A percentile compares a stretch with the other conserved stretches of the same genome.
Evolutionary conservation across 2,888 invertebrate genomes (phyloP).

Genomic region (Tortrix viridana): DNA sequence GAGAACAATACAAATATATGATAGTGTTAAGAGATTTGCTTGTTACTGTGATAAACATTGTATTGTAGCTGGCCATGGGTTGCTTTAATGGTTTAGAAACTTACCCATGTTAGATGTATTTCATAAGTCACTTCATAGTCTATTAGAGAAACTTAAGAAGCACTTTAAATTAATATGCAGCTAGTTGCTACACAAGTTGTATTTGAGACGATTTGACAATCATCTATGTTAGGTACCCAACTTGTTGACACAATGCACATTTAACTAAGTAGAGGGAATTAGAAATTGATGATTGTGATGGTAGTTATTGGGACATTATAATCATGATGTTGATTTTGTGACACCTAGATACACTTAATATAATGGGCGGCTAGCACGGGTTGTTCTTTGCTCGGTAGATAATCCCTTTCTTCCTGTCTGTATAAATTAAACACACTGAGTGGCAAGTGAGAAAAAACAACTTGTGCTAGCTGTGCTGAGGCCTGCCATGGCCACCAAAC

Average conservation of each 20-base stretch:
- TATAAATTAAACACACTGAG: no score
- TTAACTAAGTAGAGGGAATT: not conserved
- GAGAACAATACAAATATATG: slow-evolving; percentile 31
- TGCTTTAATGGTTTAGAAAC: slow-evolving; percentile 30
- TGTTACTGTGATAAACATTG: slow-evolving; percentile 51
- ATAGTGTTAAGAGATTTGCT: slow-evolving; percentile 42
- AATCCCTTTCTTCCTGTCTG: no score
- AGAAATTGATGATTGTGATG: slow-evolving; percentile 25
- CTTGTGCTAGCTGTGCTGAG: no score
- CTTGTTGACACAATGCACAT: not conserved
- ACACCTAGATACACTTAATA: no score
- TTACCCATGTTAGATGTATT: slow-evolving; percentile 20
- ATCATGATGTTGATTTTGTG: slow-evolving; percentile 27
- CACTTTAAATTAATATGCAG: not conserved
- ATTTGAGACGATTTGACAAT: not conserved
- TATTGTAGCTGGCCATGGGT: slow-evolving; percentile 42
- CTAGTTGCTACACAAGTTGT: slow-evolving; percentile 13
- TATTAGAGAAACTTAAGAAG: slow-evolving; percentile 39
- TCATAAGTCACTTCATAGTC: slow-evolving; percentile 37
- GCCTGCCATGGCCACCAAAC: no score
- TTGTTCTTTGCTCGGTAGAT: no score
- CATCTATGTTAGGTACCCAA: not conserved
- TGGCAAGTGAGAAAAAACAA: no score
- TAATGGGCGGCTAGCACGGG: no score
- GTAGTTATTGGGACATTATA: no score